Evolutionary conservation across 1,140 invertebrate species (phyloP).

Genomic region (Bombus difficillimus): DNA sequence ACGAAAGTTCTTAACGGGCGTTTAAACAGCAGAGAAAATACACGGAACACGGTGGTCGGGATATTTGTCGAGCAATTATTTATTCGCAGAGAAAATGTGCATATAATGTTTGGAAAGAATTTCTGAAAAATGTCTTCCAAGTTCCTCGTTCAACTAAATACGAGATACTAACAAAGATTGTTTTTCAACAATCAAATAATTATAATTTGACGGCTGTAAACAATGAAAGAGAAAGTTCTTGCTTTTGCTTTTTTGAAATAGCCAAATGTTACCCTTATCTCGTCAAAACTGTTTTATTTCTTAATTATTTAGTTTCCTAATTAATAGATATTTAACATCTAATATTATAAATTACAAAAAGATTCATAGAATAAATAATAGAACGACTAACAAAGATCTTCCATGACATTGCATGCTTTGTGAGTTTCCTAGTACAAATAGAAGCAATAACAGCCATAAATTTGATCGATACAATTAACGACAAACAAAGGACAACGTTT

Average conservation of each 20-base stretch:
- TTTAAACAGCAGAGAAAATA: conserved; percentile 14
- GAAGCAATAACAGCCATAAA: too few relatives aligned
- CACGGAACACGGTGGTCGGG: neutral
- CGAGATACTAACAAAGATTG: neutral
- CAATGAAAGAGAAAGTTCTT: neutral
- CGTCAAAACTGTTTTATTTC: neutral
- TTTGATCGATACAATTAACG: too few relatives aligned
- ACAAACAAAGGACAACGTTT: too few relatives aligned
- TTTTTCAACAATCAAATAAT: neutral
- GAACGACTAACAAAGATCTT: too few relatives aligned
- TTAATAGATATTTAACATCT: too few relatives aligned
- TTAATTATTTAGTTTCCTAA: neutral
- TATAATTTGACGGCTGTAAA: neutral
- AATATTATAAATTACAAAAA: too few relatives aligned
- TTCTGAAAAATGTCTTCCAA: neutral
- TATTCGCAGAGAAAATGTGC: conserved; percentile 4
- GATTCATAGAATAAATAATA: too few relatives aligned
- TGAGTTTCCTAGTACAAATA: too few relatives aligned
- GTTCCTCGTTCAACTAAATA: neutral
- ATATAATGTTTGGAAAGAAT: neutral
- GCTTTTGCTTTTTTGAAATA: neutral
- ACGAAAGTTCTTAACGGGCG: neutral
- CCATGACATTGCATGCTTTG: too few relatives aligned
- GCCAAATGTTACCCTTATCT: too few relatives aligned
- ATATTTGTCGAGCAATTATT: conserved; percentile 21